Evolutionary conservation across 1,140 invertebrate species (phyloP), one percentile per base, ranked within the genome.

Genomic region (Laupala kohalensis): DNA sequence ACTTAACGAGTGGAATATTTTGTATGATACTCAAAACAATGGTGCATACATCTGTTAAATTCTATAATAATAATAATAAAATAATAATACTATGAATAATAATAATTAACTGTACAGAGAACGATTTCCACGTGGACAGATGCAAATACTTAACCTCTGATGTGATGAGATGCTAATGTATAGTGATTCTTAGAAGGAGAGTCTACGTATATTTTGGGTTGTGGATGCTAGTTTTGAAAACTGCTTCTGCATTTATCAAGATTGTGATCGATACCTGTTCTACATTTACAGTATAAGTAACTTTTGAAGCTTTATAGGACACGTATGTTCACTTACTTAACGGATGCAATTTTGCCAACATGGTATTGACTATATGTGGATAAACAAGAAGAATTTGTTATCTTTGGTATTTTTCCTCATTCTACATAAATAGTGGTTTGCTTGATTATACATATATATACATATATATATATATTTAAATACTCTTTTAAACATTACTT

Each of bases 21-120:
- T 74, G 73, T 74, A 74, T 74, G 73, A 74, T 74, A 74, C 73
- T 74, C 73, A 73, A 74, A 73, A 72, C 67, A 72, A 74, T 74
- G 73, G 73, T 74, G 73, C 73, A 74, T 74, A 72, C 68, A 72
- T 74, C 73, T 73, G 71, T 73, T 72, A 72, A 74, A 72, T 72
- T 70, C 71, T 73, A 69, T 74, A 72, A 62, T 72, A 68, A 71
- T n/a, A 71, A 62, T 63, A 67, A 70, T 70, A 73, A 64, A 66
- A 53, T 70, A 27, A 71, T 29, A 53, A 53, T 53, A 53, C 9
- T 53, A 53, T 19, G 9, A 53, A 13, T 9, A 53, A 53, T 53
- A 53, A 53, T 53, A 53, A 53, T 53, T 53, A 53, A 71, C 23
- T 73, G 69, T 73, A 73, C 69, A 73, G 73, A 73, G 69, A 73